Conservation (phyloP, 2,113 vertebrate species). For the Ranitomeya imitator region DNA sequence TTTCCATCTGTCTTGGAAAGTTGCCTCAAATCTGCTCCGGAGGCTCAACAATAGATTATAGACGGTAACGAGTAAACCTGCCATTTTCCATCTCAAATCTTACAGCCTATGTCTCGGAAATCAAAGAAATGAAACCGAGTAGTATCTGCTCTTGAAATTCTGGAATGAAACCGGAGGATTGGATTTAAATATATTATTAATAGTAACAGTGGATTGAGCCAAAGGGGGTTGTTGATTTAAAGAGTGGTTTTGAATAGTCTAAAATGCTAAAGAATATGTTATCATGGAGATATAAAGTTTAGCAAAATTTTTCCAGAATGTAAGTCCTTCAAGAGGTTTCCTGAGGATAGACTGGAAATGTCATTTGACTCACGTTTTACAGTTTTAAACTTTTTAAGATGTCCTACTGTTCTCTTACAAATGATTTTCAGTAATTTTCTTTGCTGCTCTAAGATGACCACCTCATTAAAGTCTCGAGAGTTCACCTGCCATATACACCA, state of each 20-base stretch:
- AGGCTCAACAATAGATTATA: conserved; percentile 21
- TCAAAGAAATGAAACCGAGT: conserved; percentile 12
- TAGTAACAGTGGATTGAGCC: neutral
- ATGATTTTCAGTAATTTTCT: no score
- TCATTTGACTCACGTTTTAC: neutral
- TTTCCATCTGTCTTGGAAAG: conserved; percentile 41
- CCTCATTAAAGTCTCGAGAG: no score
- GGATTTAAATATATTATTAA: neutral
- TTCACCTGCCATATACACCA: no score
- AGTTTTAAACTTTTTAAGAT: no score
- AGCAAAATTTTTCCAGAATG: neutral
- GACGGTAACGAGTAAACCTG: conserved; percentile 29
- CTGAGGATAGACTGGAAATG: neutral
- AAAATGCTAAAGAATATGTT: neutral
- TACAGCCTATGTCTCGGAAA: neutral
- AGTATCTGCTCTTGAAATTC: neutral
- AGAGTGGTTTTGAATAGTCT: neutral
- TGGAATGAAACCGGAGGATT: conserved; percentile 4
- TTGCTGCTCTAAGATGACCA: no score
- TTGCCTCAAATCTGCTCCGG: neutral
- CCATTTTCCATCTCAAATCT: conserved; percentile 21
- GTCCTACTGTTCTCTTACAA: no score
- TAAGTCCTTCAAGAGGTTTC: neutral
- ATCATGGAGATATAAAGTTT: neutral
- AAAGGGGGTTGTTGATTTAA: conserved; percentile 8